Conservation (phyloP, 2,888 invertebrate species). For the Tiliacea aurago region DNA sequence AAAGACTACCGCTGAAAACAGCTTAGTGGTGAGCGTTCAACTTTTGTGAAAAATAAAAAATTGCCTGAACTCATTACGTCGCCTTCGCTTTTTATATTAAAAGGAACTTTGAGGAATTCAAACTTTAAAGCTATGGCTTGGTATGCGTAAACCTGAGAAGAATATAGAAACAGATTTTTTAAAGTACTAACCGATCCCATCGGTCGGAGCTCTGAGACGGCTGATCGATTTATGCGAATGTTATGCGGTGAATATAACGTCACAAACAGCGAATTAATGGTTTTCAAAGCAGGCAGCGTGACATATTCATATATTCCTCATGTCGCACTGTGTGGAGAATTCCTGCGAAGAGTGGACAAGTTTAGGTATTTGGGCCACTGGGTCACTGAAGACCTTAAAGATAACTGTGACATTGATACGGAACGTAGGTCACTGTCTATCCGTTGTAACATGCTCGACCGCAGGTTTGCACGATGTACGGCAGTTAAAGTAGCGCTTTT, state of each 20-base stretch:
- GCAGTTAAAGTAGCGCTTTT: background rate
- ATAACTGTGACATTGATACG: background rate
- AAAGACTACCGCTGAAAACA: conserved; percentile 12
- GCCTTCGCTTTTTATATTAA: conserved; percentile 38
- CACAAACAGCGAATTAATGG: no score
- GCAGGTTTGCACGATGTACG: background rate
- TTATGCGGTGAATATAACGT: no score
- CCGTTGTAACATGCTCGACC: no score
- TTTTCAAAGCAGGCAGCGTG: no score
- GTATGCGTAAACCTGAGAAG: background rate
- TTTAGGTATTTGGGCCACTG: background rate
- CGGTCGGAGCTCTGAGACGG: no score
- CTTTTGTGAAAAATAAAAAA: conserved; percentile 41
- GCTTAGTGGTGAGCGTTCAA: conserved; percentile 24
- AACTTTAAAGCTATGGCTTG: conserved; percentile 35
- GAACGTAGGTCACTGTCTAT: background rate
- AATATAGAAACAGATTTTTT: background rate
- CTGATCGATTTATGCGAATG: no score
- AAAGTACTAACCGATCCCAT: no score
- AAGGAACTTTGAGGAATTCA: conserved; percentile 40
- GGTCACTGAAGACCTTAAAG: background rate
- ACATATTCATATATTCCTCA: background rate
- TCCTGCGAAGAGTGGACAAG: background rate
- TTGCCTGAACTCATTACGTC: conserved; percentile 37
- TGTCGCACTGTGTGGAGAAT: background rate